Evolutionary conservation across 2,888 invertebrate species (phyloP).

Genomic region (Eristalis intricaria): DNA sequence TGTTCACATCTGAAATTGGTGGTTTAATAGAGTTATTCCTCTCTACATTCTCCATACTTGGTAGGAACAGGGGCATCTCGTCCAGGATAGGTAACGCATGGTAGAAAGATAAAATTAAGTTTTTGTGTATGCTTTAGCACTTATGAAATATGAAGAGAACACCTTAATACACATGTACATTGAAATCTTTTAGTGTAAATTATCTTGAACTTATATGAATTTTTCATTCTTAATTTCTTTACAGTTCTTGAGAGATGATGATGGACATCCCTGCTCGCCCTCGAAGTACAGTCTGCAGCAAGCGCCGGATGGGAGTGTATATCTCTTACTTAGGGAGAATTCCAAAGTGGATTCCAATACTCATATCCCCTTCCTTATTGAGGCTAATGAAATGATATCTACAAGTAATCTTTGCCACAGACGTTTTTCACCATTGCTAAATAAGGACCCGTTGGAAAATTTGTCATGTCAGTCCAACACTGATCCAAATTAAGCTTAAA

Average conservation of each 20-base stretch:
- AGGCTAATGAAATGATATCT: slow-evolving; percentile 4
- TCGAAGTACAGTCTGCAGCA: slow-evolving; percentile 94
- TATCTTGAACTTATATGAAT: background rate
- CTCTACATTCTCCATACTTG: no score
- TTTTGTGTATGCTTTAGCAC: no score
- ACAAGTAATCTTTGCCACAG: background rate
- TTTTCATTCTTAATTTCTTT: slow-evolving; percentile 73
- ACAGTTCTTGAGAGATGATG: slow-evolving; percentile 92
- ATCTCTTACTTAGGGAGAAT: slow-evolving; percentile 88
- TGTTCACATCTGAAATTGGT: no score
- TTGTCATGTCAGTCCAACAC: background rate
- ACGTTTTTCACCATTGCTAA: background rate
- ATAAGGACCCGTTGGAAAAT: background rate
- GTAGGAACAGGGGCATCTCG: no score
- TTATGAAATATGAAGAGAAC: no score
- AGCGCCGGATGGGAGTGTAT: slow-evolving; percentile 94
- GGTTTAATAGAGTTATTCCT: no score
- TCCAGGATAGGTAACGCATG: no score
- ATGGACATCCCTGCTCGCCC: slow-evolving; percentile 93
- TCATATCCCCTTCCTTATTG: slow-evolving; percentile 45
- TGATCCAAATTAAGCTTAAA: background rate
- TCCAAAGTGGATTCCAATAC: slow-evolving; percentile 30
- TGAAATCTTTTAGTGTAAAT: no score
- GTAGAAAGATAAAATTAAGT: no score
- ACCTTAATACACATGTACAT: no score